phyloP scores from a whole-genome alignment of 2,113 vertebrate species.

The Tonatia bakeri region DNA sequence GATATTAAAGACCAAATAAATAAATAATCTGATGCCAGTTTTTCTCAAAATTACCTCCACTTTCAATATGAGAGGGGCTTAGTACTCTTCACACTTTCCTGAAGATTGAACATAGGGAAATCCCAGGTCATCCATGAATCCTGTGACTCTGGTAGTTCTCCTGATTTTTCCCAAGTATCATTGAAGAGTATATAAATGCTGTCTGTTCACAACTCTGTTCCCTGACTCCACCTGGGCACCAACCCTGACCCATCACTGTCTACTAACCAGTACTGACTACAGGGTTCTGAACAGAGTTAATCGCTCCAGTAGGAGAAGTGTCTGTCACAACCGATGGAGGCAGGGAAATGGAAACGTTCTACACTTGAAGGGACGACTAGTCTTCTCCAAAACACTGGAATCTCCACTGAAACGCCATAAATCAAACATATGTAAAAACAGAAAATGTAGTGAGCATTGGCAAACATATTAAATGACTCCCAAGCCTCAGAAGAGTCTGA shows the following conservation, averaged over 20 bases:
- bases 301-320: neutral
- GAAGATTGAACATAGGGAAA: neutral
- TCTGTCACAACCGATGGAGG: neutral
- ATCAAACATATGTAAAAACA: neutral
- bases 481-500: neutral
- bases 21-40: neutral
- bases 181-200: neutral
- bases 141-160: neutral
- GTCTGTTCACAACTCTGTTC: neutral
- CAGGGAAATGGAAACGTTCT: neutral
- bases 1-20: conserved; percentile 1
- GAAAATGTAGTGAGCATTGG: neutral
- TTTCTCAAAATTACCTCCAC: neutral
- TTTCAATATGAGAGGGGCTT: neutral
- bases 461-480: neutral
- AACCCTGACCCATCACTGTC: neutral
- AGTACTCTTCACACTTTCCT: neutral
- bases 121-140: neutral
- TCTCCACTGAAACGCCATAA: neutral
- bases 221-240: neutral
- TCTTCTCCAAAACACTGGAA: neutral
- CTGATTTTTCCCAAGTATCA: neutral
- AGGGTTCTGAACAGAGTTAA: neutral
- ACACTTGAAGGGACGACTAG: neutral
- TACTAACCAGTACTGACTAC: neutral